A percentile compares a stretch with the other conserved stretches of the same genome.
Evolutionary conservation across 2,113 vertebrate species (phyloP).

Genomic region (Callionymus lyra): DNA sequence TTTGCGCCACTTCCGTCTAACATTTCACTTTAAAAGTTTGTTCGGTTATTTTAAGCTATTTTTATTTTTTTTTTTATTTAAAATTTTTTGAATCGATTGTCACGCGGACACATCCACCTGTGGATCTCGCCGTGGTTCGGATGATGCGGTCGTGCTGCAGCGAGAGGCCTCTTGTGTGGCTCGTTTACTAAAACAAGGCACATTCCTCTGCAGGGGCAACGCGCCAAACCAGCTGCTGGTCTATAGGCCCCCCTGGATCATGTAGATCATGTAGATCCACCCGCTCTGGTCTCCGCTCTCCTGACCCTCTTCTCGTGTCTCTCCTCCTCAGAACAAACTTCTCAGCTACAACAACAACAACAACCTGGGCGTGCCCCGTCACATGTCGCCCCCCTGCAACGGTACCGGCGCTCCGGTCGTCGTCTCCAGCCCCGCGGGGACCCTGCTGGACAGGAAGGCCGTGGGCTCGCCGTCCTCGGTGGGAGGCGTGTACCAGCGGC

Average conservation of each 20-base stretch:
- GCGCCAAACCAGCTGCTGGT: slow-evolving; percentile 64
- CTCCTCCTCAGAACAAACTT: slow-evolving; percentile 80
- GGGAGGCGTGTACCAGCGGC: slow-evolving; percentile 80
- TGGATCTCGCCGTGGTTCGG: slow-evolving; percentile 40
- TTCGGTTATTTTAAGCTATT: too few species aligned
- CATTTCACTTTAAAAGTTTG: too few species aligned
- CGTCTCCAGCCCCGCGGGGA: slow-evolving; percentile 72
- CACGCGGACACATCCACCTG: slow-evolving; percentile 13
- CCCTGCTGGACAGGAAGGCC: slow-evolving; percentile 98
- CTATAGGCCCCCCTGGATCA: slow-evolving; percentile 31
- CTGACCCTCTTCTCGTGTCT: slow-evolving; percentile 16
- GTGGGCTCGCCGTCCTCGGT: slow-evolving; percentile 89
- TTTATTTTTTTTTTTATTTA: too few species aligned
- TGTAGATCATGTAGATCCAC: neutral
- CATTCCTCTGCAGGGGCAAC: slow-evolving; percentile 56
- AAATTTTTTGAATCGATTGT: too few species aligned
- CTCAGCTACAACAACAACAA: slow-evolving; percentile 78
- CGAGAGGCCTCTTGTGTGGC: slow-evolving; percentile 34
- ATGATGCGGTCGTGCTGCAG: slow-evolving; percentile 31
- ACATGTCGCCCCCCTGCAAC: slow-evolving; percentile 66
- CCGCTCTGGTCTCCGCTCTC: slow-evolving; percentile 43
- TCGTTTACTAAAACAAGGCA: slow-evolving; percentile 50
- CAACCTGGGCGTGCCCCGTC: slow-evolving; percentile 61
- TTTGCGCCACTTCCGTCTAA: too few species aligned
- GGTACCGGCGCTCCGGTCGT: slow-evolving; percentile 67